Conservation (phyloP, 1,140 invertebrate genomes). For the Calliphora vicina region DNA sequence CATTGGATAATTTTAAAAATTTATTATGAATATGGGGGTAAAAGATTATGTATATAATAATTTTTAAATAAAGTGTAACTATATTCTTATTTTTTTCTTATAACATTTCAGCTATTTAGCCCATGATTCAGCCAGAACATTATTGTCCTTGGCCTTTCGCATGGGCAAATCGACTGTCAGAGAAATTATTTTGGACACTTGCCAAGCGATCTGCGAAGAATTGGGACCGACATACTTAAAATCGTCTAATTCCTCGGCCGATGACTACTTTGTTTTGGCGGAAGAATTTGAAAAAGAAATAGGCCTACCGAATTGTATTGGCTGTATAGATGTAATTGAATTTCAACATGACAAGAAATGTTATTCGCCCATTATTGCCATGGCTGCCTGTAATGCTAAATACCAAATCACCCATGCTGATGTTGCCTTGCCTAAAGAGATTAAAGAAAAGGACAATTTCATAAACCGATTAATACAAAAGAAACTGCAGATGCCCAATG, state of each 20-base stretch:
- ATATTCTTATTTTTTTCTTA: too few species aligned
- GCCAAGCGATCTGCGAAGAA: slow-evolving; percentile 1
- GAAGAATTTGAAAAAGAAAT: background rate
- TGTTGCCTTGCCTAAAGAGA: background rate
- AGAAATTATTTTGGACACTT: slow-evolving; percentile 4
- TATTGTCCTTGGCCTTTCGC: slow-evolving; percentile 5
- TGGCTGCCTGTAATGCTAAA: background rate
- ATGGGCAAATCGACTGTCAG: background rate
- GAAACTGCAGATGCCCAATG: background rate
- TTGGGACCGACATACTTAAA: background rate
- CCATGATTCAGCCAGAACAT: background rate
- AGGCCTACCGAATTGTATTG: slow-evolving; percentile 7
- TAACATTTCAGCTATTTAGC: slow-evolving; percentile 5
- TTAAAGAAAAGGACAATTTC: background rate
- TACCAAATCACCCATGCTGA: slow-evolving; percentile 7
- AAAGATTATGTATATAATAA: too few species aligned
- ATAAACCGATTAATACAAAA: background rate
- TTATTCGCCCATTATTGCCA: background rate
- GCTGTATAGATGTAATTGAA: background rate
- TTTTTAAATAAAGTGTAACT: too few species aligned
- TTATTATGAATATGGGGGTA: too few species aligned
- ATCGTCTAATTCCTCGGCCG: background rate
- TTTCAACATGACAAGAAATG: background rate
- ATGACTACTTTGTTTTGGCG: background rate
- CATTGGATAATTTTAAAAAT: too few species aligned